These are phyloP conservation scores for Cremastinae sp. DNA, from an alignment of 2,888 invertebrate genomes.

Conservation along the genomic window DNA sequence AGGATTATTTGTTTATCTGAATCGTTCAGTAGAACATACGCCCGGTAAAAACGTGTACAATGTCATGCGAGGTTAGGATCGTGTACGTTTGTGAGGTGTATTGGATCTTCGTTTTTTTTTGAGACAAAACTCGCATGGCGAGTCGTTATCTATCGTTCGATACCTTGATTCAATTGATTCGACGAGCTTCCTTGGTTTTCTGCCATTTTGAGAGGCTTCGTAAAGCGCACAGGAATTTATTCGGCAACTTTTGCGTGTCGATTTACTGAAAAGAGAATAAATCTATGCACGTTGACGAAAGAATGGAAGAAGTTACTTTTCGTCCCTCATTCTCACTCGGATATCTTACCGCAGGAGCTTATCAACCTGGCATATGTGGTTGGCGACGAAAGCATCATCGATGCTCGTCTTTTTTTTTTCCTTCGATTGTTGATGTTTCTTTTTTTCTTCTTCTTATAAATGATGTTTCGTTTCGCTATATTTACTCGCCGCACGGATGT, in stretches of 20 bases:
- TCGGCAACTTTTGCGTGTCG: conserved; percentile 40
- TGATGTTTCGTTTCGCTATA: too few species aligned
- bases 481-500: too few species aligned
- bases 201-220: conserved; percentile 83
- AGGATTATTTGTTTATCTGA: too few species aligned
- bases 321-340: conserved; percentile 71
- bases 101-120: too few species aligned
- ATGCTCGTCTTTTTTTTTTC: conserved; percentile 31
- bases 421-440: conserved; percentile 9
- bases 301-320: conserved; percentile 64
- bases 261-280: conserved; percentile 36
- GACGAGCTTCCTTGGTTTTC: conserved; percentile 87
- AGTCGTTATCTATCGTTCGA: conserved; percentile 20
- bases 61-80: conserved; percentile 52
- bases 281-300: conserved; percentile 33
- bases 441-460: neutral
- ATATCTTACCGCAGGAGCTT: conserved; percentile 74
- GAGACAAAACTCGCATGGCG: conserved; percentile 7
- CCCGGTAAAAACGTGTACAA: conserved; percentile 15
- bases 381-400: conserved; percentile 68
- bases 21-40: conserved; percentile 6
- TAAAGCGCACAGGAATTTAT: conserved; percentile 36
- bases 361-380: conserved; percentile 71
- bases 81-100: neutral
- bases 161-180: conserved; percentile 83